Conservation (phyloP, 2,797 vertebrate genomes). For the Halcyon leucocephala region DNA sequence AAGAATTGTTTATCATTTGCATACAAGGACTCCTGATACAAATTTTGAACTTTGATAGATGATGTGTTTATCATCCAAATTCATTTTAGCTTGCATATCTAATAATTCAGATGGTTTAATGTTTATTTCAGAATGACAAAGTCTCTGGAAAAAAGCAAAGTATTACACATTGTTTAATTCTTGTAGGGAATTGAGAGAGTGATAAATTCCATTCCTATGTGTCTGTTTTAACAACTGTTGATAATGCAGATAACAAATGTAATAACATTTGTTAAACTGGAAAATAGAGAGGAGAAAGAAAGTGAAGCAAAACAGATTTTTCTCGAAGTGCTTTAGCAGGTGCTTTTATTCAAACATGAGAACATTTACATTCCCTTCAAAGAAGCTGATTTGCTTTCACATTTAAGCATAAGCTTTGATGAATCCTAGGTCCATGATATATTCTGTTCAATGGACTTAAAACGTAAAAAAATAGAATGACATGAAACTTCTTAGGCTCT, state of each 20-base stretch:
- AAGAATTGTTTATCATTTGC: not conserved
- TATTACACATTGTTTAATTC: not conserved
- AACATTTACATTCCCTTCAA: not conserved
- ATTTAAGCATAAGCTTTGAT: not conserved
- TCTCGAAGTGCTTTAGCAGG: not conserved
- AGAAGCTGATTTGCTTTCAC: not conserved
- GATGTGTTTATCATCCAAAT: constrained; percentile 20
- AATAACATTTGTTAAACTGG: not conserved
- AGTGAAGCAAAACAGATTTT: not conserved
- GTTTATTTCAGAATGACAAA: constrained; percentile 29
- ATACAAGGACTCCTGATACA: not conserved
- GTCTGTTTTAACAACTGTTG: not conserved
- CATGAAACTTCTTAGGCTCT: not conserved
- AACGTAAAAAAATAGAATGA: not conserved
- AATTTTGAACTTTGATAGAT: not conserved
- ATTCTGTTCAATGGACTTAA: not conserved
- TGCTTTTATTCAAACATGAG: not conserved
- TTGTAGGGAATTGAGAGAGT: not conserved
- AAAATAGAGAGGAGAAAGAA: not conserved
- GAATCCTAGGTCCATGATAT: not conserved
- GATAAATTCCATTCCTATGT: constrained; percentile 6
- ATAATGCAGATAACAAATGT: not conserved
- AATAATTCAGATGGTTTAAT: constrained; percentile 33
- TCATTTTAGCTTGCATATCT: not conserved
- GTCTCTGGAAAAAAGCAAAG: not conserved